Evolutionary conservation across 2,797 vertebrate species (phyloP).

Genomic region (Tapirus indicus): DNA sequence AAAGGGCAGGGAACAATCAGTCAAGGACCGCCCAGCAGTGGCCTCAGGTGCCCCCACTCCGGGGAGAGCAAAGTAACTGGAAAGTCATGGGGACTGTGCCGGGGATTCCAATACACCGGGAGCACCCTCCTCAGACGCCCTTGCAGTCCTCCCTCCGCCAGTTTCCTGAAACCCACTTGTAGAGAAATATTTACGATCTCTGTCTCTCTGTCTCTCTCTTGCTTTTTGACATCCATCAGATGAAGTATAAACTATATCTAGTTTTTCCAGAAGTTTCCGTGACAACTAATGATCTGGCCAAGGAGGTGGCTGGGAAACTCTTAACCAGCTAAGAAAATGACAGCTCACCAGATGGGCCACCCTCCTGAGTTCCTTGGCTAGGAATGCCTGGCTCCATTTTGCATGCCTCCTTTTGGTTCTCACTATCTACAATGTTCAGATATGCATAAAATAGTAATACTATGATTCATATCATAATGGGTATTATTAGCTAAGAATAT

Average conservation of each 20-base stretch:
- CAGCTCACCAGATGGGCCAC: neutral
- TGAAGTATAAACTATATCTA: neutral
- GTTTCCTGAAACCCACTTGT: neutral
- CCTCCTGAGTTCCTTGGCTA: neutral
- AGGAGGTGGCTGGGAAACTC: neutral
- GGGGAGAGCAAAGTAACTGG: neutral
- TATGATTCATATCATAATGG: too few species aligned
- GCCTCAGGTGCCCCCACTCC: neutral
- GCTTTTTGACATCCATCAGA: neutral
- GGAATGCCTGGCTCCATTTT: neutral
- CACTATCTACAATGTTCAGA: neutral
- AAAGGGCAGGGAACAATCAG: neutral
- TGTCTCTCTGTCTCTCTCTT: neutral
- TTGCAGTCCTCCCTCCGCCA: fast-evolving
- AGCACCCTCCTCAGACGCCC: neutral
- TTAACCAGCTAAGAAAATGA: neutral
- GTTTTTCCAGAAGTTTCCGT: neutral
- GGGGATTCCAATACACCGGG: fast-evolving
- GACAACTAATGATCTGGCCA: neutral
- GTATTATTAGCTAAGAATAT: too few species aligned
- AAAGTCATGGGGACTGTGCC: neutral
- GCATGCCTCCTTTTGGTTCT: neutral
- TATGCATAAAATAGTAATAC: fast-evolving
- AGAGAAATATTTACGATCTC: neutral
- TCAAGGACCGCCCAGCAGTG: too few species aligned